Base-by-base conservation (phyloP, 1,140 invertebrate genomes). In the Drosophila virilis region DNA sequence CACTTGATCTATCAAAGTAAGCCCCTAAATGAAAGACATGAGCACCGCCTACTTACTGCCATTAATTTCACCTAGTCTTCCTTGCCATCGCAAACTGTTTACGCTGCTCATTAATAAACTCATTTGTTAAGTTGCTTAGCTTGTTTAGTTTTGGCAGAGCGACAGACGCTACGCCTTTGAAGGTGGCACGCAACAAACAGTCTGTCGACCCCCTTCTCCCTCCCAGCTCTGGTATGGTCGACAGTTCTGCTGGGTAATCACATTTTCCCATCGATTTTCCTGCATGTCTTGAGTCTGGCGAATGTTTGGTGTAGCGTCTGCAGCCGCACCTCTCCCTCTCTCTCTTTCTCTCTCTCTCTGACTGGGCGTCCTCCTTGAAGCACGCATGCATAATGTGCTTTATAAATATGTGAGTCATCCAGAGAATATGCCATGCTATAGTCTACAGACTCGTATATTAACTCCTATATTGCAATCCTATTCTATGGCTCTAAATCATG, bases 101-200 rank as follows among this genome's bases (percentile, higher is more conserved):
- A 67, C 48, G 48, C 48, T 74, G 59, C 84, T 88, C 79, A 89
- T 88, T 88, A 88, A 86, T 88, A 88, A 86, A 89, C 83, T 83
- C 73, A 89, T 88, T 89, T 88, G 84, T 72, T 74, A 69, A 82
- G 66, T 64, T 64, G 61, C 45, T 77, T 74, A 70, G 65, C 75
- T 71, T 71, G 80, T 62, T 52, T 32, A 33, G 32, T 8, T 38
- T 1, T 43, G 37, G 60, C n/a, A 28, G 22, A 28, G 22, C 22
- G 22, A 28, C 32, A 48, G 22, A 42, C 32, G 59, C 37, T 33
- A 13, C 77, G 40, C 38, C 46, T 57, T 37, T 15, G 40, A 51
- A 59, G 66, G 42, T 28, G 48, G 40, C 79, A 86, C 73, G 73
- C 77, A 80, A 74, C 59, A 59, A 55, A 32, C 68, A 50, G 51